Conservation (phyloP, 2,888 invertebrate genomes). For the Celastrina argiolus region DNA sequence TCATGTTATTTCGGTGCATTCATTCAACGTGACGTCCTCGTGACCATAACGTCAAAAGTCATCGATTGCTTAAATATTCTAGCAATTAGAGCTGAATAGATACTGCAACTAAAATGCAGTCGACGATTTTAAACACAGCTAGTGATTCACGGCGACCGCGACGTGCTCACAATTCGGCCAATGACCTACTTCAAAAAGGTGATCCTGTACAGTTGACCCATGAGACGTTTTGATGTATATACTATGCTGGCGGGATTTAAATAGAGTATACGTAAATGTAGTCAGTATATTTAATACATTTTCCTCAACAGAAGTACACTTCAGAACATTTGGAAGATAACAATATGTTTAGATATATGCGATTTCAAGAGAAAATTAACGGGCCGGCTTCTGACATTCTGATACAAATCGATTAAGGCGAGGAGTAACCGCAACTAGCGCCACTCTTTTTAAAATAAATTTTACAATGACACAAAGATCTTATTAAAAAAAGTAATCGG, state of each 20-base stretch:
- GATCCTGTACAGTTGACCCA: conserved; percentile 35
- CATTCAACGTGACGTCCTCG: conserved; percentile 58
- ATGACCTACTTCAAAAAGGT: conserved; percentile 61
- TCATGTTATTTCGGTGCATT: conserved; percentile 62
- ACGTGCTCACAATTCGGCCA: conserved; percentile 58
- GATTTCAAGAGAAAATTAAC: no score
- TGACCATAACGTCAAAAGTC: conserved; percentile 26
- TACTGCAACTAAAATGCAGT: conserved; percentile 41
- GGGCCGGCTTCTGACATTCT: no score
- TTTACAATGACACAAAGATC: no score
- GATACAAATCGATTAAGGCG: no score
- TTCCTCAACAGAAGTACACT: no score
- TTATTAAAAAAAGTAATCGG: no score
- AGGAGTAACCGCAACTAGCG: no score
- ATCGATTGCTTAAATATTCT: background rate
- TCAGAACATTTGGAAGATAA: no score
- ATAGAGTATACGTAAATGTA: no score
- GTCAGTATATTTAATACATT: no score
- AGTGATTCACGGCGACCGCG: conserved; percentile 52
- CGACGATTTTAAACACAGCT: conserved; percentile 51
- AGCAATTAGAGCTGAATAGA: conserved; percentile 31
- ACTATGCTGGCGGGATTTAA: background rate
- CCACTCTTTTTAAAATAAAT: no score
- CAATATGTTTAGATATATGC: no score
- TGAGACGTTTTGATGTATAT: background rate